Percentiles rank a stretch among this genome's conserved stretches.
Conservation (phyloP, 2,888 invertebrate genomes). For the Mesochorus sp. region DNA sequence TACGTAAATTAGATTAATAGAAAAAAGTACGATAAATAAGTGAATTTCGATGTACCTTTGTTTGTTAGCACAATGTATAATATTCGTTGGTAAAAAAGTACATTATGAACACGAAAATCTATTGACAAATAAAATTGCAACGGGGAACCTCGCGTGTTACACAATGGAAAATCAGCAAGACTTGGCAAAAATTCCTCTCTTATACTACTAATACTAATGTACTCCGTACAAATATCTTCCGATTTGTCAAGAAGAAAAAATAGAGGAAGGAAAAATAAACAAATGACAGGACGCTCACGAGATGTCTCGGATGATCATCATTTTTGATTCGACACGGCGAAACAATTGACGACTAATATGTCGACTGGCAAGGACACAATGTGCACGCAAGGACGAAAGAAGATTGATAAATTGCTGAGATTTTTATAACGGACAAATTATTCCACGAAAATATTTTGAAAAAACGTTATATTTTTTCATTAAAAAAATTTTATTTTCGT, state of each 20-base stretch:
- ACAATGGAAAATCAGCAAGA: slow-evolving; percentile 21
- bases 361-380: slow-evolving; percentile 5
- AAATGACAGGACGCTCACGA: slow-evolving; percentile 10
- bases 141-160: slow-evolving; percentile 10
- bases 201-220: not conserved
- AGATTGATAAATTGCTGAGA: slow-evolving; percentile 14
- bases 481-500: no score
- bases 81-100: not conserved
- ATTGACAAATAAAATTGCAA: not conserved
- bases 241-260: not conserved
- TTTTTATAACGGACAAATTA: not conserved
- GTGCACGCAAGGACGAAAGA: slow-evolving; percentile 9
- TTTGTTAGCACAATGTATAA: not conserved
- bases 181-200: slow-evolving; percentile 14
- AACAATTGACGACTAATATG: slow-evolving; percentile 25
- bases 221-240: not conserved
- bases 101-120: not conserved
- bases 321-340: slow-evolving; percentile 36
- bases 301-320: slow-evolving; percentile 12
- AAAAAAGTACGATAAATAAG: not conserved
- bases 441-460: slow-evolving; percentile 3
- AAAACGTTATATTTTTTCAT: not conserved
- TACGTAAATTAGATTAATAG: not conserved
- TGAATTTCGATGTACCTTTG: not conserved
- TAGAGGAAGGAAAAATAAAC: slow-evolving; percentile 14